Percentiles rank a stretch among this genome's conserved stretches.
These are phyloP conservation scores for Spialia ferax DNA, from an alignment of 2,888 invertebrate genomes.

Conservation along the genomic window DNA sequence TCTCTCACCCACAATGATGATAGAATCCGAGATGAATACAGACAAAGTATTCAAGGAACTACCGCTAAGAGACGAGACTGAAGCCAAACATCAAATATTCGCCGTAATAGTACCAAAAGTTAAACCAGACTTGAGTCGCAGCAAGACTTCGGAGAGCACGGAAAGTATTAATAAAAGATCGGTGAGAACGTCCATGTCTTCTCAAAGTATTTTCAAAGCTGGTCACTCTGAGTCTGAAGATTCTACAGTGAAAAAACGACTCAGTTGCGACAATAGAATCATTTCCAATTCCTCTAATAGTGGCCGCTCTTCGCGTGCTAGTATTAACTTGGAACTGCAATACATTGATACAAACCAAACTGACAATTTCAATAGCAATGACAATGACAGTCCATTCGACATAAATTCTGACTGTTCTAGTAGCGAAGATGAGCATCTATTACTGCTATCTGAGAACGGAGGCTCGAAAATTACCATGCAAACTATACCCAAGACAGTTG, in stretches of 20 bases:
- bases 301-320: slow-evolving; percentile 71
- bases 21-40: slow-evolving; percentile 63
- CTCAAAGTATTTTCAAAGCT: slow-evolving; percentile 69
- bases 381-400: slow-evolving; percentile 32
- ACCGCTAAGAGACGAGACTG: slow-evolving; percentile 61
- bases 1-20: slow-evolving; percentile 77
- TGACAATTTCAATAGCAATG: slow-evolving; percentile 60
- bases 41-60: slow-evolving; percentile 82
- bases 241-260: slow-evolving; percentile 74
- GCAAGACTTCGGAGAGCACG: slow-evolving; percentile 62
- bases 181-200: slow-evolving; percentile 67
- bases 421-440: slow-evolving; percentile 81
- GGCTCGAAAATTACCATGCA: slow-evolving; percentile 83
- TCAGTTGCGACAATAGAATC: slow-evolving; percentile 80
- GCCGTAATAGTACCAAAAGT: slow-evolving; percentile 82
- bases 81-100: slow-evolving; percentile 71
- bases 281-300: slow-evolving; percentile 61
- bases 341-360: slow-evolving; percentile 67
- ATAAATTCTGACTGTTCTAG: slow-evolving; percentile 66
- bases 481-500: slow-evolving; percentile 55
- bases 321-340: slow-evolving; percentile 75
- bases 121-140: slow-evolving; percentile 63
- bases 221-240: slow-evolving; percentile 77
- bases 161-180: slow-evolving; percentile 71
- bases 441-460: slow-evolving; percentile 79